Conservation (phyloP, 2,888 invertebrate genomes). For the Calameuta pallipes region DNA sequence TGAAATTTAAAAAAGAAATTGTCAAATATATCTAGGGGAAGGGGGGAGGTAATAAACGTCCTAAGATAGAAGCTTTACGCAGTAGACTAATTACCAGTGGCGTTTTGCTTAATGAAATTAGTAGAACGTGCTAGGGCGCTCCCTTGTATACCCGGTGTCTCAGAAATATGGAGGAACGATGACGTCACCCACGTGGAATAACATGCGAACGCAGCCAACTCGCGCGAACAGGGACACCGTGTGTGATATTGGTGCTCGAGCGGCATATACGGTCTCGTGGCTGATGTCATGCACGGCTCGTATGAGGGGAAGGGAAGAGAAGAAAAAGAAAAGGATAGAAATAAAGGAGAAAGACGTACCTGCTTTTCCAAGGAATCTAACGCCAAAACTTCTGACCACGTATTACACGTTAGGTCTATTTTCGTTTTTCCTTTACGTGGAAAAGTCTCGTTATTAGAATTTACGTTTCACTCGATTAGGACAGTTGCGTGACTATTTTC, state of each 20-base stretch:
- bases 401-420: not conserved
- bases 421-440: not conserved
- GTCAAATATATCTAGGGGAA: not conserved
- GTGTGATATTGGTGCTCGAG: not conserved
- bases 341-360: not conserved
- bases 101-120: conserved; percentile 19
- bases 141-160: conserved; percentile 2
- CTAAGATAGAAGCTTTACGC: not conserved
- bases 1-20: not conserved
- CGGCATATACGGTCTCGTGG: conserved; percentile 25
- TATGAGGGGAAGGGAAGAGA: not conserved
- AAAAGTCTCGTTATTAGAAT: not conserved
- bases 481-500: not conserved
- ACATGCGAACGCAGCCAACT: not conserved
- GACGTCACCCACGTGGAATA: conserved; percentile 19
- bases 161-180: conserved; percentile 4
- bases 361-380: not conserved
- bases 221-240: not conserved
- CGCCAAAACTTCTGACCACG: not conserved
- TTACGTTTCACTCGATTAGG: not conserved
- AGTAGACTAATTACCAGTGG: conserved; percentile 8
- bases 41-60: not conserved
- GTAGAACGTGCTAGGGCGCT: conserved; percentile 12
- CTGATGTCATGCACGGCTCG: conserved; percentile 35
- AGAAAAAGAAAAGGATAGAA: not conserved